phyloP scores from a whole-genome alignment of 2,113 vertebrate species.

The Todiramphus chloris region DNA sequence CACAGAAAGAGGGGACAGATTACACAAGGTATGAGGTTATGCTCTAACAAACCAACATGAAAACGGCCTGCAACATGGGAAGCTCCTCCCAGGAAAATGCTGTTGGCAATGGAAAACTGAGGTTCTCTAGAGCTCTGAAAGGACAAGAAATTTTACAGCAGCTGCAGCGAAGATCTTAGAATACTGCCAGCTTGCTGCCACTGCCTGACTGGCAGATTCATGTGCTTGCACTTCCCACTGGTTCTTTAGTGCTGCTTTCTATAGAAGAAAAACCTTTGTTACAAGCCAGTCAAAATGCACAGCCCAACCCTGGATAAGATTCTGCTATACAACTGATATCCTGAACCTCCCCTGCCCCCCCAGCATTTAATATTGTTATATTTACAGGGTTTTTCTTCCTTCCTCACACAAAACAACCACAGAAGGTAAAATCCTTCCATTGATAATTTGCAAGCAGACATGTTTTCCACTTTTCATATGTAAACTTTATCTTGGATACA shows the following conservation, averaged over 20 bases:
- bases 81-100: background rate
- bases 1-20: background rate
- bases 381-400: background rate
- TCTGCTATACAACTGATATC: constrained; percentile 37
- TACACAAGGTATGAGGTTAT: background rate
- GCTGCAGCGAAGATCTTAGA: background rate
- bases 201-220: background rate
- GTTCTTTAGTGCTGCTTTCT: background rate
- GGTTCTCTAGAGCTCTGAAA: background rate
- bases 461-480: background rate
- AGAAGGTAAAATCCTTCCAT: background rate
- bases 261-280: background rate
- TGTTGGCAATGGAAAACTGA: background rate
- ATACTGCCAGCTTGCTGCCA: background rate
- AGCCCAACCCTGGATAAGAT: constrained; percentile 40
- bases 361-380: background rate
- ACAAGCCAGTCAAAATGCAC: constrained; percentile 65
- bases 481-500: constrained; percentile 39
- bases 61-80: background rate
- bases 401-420: constrained; percentile 31
- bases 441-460: too few relatives aligned
- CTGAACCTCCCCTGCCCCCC: background rate
- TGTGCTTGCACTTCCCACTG: background rate
- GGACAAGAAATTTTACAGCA: background rate
- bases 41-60: background rate